Conservation (phyloP, 2,888 invertebrate genomes). For the Psylliodes chrysocephalus region DNA sequence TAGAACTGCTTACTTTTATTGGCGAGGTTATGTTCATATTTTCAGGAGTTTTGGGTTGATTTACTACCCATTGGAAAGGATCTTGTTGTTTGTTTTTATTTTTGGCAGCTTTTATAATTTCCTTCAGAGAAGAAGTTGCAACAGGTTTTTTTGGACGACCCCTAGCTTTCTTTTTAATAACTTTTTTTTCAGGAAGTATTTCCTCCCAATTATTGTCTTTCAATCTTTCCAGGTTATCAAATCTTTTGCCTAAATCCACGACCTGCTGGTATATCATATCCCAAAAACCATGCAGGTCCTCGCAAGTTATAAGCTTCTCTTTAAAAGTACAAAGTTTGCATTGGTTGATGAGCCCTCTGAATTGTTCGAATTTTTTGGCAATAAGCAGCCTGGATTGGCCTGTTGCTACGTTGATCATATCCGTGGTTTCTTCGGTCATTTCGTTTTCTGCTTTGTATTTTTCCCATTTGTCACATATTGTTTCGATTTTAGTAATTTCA, state of each 20-base stretch:
- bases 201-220: constrained; percentile 67
- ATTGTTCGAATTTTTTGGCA: constrained; percentile 79
- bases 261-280: constrained; percentile 85
- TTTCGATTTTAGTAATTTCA: constrained; percentile 67
- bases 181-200: constrained; percentile 55
- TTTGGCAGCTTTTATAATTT: constrained; percentile 53
- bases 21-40: neutral
- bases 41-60: constrained; percentile 12
- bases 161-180: constrained; percentile 34
- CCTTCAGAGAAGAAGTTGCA: constrained; percentile 49
- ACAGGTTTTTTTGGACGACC: constrained; percentile 34
- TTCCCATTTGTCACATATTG: constrained; percentile 69
- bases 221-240: constrained; percentile 66
- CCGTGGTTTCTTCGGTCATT: constrained; percentile 68
- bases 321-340: constrained; percentile 64
- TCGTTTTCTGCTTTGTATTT: constrained; percentile 59
- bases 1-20: neutral
- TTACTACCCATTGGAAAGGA: neutral
- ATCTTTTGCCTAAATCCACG: constrained; percentile 72
- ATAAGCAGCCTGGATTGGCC: constrained; percentile 83
- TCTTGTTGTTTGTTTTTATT: constrained; percentile 40
- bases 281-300: constrained; percentile 89
- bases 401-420: constrained; percentile 74
- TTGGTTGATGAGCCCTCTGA: constrained; percentile 54
- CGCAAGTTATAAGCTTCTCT: constrained; percentile 69